Base-by-base conservation (phyloP, 2,797 vertebrate species). In the Micropoecilia bifurca region DNA sequence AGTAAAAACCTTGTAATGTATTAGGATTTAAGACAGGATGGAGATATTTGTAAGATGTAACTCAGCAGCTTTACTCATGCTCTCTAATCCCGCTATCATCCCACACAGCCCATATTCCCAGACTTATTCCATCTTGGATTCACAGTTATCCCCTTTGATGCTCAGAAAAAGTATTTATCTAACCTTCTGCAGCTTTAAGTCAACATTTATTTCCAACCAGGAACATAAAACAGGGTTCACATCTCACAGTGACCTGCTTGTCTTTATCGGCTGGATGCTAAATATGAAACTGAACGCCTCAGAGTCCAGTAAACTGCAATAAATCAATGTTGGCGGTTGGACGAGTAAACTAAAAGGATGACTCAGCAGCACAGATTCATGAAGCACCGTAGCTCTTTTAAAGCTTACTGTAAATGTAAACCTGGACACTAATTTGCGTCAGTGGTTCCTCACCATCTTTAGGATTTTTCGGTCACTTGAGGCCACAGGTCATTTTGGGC, bases 151-250 rank as follows among this genome's bases (percentile, higher is more conserved):
- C 83, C 87, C 84, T 92, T 84, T 87, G 77, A 90, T 39, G 71
- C 85, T 85, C 84, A 12, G 69, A 86, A 85, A 92, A 88, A 78
- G 76, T 95, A 90, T 94, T 94, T 95, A 88, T 74, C 84, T 92
- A 91, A 94, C 91, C 91, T 90, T 93, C 81, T 18, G 88, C 87
- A 86, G 87, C 86, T 86, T 77, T 92, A 88, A 91, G 88, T 94
- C 89, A 95, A 95, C 92, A 92, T 86, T 83, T 90, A 87, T 92
- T 93, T 93, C 88, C 90, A 93, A 89, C 83, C 71, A 39, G 74
- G 82, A 89, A 71, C 43, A 86, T 74, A 81, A 82, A 85, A 89
- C 61, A 63, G 87, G 82, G 88, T 90, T 88, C 80, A 80, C 76
- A 50, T 82, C 79, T 87, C 82, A 94, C 92, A 94, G 77, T 47